A percentile compares a stretch with the other conserved stretches of the same genome.
Conservation (phyloP, 1,140 invertebrate genomes). For the Monochamus saltuarius region DNA sequence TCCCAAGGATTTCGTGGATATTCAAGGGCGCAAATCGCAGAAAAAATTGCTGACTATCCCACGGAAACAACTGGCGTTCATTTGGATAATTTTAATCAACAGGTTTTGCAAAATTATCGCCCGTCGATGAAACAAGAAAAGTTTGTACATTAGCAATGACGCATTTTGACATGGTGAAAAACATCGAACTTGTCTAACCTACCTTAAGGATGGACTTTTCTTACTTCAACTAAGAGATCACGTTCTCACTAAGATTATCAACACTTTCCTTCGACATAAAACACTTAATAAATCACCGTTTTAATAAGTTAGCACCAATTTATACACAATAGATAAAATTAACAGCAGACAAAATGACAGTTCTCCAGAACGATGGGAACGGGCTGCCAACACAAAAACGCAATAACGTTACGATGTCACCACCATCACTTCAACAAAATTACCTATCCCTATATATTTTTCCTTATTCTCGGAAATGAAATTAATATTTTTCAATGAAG, state of each 20-base stretch:
- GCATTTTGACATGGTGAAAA: constrained; percentile 19
- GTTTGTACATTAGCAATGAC: constrained; percentile 18
- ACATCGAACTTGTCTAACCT: constrained; percentile 12
- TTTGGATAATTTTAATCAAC: constrained; percentile 10
- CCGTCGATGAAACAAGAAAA: not conserved
- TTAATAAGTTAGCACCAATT: constrained; percentile 15
- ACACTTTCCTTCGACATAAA: constrained; percentile 17
- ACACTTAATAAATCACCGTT: constrained; percentile 10
- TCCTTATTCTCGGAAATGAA: too few species aligned
- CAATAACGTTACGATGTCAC: too few species aligned
- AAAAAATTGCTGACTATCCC: constrained; percentile 10
- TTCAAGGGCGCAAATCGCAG: constrained; percentile 12
- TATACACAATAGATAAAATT: constrained; percentile 17
- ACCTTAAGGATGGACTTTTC: constrained; percentile 4
- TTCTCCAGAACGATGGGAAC: constrained; percentile 11
- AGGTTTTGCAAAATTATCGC: constrained; percentile 6
- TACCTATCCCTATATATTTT: too few species aligned
- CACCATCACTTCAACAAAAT: too few species aligned
- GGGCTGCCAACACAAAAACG: constrained; percentile 1
- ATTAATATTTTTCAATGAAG: too few species aligned
- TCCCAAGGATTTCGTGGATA: constrained; percentile 4
- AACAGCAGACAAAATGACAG: constrained; percentile 17
- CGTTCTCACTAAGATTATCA: constrained; percentile 10
- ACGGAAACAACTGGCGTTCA: constrained; percentile 1
- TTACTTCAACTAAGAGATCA: constrained; percentile 8